These are phyloP conservation scores for Polyodon spathula DNA, from an alignment of 2,113 vertebrate genomes.

Conservation along the genomic window DNA sequence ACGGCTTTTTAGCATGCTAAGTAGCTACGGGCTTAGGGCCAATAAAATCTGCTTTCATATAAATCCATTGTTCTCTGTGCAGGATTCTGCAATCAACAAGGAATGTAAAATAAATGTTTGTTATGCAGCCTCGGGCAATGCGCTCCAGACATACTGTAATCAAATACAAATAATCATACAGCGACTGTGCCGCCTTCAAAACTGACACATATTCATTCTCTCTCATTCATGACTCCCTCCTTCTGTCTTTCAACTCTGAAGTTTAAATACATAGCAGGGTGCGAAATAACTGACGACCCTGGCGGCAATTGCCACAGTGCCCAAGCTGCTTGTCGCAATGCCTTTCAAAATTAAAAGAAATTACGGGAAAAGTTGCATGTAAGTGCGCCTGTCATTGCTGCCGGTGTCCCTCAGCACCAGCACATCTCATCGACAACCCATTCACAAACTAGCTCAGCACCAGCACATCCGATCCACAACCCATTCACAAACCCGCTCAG, in stretches of 20 bases:
- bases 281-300: conserved; percentile 37
- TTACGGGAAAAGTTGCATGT: too few species aligned
- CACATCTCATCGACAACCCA: too few species aligned
- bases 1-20: conserved; percentile 45
- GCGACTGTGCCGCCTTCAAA: conserved; percentile 30
- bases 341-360: too few species aligned
- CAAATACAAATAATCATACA: conserved; percentile 53
- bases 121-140: conserved; percentile 34
- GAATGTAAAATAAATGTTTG: conserved; percentile 54
- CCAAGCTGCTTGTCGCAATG: too few species aligned
- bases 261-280: background rate
- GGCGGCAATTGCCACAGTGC: too few species aligned
- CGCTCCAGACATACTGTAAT: conserved; percentile 49
- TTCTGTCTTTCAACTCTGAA: conserved; percentile 8
- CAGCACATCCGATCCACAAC: too few species aligned
- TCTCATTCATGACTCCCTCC: conserved; percentile 24
- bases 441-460: too few species aligned
- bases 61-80: conserved; percentile 43
- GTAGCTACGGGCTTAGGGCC: conserved; percentile 46
- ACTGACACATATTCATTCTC: conserved; percentile 12
- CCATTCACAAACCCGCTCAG: too few species aligned
- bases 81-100: conserved; percentile 57
- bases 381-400: too few species aligned
- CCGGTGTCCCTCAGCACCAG: too few species aligned
- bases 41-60: conserved; percentile 47